phyloP scores from a whole-genome alignment of 2,888 invertebrate genomes.

The Lutraria lutraria region DNA sequence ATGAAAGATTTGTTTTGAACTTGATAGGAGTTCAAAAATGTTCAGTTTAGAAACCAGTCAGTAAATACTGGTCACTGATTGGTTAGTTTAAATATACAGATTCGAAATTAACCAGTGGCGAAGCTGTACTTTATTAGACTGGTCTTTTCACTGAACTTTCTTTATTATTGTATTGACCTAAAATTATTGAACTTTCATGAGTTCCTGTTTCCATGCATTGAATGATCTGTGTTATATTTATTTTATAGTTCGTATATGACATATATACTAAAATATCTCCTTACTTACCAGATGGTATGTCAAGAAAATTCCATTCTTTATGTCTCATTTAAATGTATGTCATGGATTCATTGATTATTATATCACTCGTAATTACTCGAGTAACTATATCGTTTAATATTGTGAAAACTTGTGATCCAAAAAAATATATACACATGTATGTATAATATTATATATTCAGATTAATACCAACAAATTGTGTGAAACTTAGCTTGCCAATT shows the following conservation, averaged over 20 bases:
- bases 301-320: neutral
- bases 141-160: too few species aligned
- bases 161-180: neutral
- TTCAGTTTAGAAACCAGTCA: too few species aligned
- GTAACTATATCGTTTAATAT: neutral
- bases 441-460: neutral
- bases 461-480: neutral
- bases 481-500: neutral
- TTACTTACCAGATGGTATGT: neutral
- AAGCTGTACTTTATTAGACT: too few species aligned
- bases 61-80: too few species aligned
- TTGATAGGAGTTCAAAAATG: too few species aligned
- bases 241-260: neutral
- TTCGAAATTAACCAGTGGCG: too few species aligned
- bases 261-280: neutral
- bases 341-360: neutral
- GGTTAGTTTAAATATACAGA: too few species aligned
- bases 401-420: neutral
- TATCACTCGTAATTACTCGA: neutral
- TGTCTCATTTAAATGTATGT: neutral
- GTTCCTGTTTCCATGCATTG: neutral
- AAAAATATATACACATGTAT: neutral
- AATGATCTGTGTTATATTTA: slow-evolving; percentile 21
- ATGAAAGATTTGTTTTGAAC: too few species aligned
- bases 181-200: neutral